Conservation (phyloP, 2,797 vertebrate species). For the Tokudaia tokunoshimensis region DNA sequence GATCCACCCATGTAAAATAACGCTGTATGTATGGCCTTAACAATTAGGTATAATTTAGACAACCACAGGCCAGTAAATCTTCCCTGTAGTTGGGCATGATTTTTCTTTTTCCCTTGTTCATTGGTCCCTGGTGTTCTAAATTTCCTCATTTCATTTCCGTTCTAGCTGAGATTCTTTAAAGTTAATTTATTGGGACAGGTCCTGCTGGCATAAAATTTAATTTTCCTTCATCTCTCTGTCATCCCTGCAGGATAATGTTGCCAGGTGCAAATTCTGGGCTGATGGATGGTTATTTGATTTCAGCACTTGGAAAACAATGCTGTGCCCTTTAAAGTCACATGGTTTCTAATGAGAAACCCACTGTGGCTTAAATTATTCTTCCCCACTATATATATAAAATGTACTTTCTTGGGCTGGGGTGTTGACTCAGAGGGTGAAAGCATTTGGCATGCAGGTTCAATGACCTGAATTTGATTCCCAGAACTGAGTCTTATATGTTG, state of each 20-base stretch:
- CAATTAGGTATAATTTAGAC: not conserved
- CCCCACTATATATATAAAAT: not conserved
- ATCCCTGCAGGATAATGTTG: not conserved
- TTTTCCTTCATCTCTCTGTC: not conserved
- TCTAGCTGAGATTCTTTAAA: not conserved
- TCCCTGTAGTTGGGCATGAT: not conserved
- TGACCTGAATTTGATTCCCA: not conserved
- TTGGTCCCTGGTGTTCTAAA: not conserved
- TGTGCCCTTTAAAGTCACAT: not conserved
- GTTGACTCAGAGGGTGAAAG: not conserved
- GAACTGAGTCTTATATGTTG: conserved; percentile 38
- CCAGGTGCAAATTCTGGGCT: not conserved
- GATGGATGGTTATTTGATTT: not conserved
- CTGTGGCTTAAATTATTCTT: not conserved
- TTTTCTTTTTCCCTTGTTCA: not conserved
- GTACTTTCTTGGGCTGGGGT: not conserved
- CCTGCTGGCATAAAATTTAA: not conserved
- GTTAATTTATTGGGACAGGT: not conserved
- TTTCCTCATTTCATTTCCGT: not conserved
- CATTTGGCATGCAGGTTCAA: not conserved
- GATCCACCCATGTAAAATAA: not conserved
- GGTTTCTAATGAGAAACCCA: not conserved
- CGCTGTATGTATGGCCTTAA: not conserved
- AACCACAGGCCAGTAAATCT: not conserved
- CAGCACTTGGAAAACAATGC: not conserved